phyloP scores from a whole-genome alignment of 2,797 vertebrate genomes.

The Potorous gilbertii region DNA sequence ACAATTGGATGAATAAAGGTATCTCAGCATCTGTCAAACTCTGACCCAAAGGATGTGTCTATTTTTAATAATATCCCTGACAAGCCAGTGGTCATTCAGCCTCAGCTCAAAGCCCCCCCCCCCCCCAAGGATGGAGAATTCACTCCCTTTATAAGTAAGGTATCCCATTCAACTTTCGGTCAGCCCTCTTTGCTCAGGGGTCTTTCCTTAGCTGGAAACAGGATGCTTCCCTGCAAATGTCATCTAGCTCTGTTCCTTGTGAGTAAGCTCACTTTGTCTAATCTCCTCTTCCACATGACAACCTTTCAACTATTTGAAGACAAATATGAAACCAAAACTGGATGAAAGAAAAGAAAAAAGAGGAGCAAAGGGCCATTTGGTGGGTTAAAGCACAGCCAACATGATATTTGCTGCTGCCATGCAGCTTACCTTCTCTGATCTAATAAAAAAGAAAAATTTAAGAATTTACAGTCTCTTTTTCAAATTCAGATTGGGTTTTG shows the following conservation, averaged over 20 bases:
- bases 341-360: neutral
- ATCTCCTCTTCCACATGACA: neutral
- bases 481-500: neutral
- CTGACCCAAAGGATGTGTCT: neutral
- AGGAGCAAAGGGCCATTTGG: neutral
- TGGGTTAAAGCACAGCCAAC: neutral
- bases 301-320: neutral
- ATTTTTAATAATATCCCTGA: neutral
- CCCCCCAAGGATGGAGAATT: neutral
- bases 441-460: neutral
- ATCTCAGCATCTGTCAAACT: neutral
- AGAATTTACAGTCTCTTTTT: neutral
- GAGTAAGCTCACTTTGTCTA: neutral
- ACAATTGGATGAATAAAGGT: neutral
- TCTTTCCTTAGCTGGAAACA: neutral
- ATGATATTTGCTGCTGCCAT: neutral
- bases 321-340: neutral
- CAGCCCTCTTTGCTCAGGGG: neutral
- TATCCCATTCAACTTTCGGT: neutral
- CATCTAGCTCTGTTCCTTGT: neutral
- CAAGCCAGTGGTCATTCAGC: neutral
- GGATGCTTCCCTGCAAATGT: neutral
- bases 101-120: neutral
- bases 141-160: neutral
- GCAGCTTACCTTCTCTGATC: neutral